These are phyloP conservation scores for Archocentrus centrarchus DNA, from an alignment of 2,113 vertebrate genomes.

Conservation along the genomic window DNA sequence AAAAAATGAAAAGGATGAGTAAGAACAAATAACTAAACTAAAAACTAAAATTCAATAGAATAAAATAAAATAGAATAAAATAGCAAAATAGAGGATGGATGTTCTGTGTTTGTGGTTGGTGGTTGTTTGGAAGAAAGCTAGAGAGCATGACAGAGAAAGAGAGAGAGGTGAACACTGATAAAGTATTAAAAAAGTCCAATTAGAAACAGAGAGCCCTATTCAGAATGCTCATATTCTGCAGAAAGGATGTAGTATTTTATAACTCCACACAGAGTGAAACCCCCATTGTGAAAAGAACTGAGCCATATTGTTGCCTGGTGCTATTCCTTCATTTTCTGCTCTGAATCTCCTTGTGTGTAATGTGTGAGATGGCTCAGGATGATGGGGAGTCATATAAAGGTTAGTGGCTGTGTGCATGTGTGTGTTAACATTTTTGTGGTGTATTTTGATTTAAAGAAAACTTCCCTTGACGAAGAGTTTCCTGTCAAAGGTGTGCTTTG, in stretches of 20 bases:
- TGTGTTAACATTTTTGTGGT: slow-evolving; percentile 47
- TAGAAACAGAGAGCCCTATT: slow-evolving; percentile 59
- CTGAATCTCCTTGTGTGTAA: slow-evolving; percentile 57
- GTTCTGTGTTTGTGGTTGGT: slow-evolving; percentile 14
- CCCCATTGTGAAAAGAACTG: slow-evolving; percentile 56
- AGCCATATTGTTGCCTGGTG: slow-evolving; percentile 66
- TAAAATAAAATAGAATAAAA: too few species aligned
- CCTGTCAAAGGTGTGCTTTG: slow-evolving; percentile 51
- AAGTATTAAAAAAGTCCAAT: slow-evolving; percentile 34
- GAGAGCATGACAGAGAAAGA: not conserved
- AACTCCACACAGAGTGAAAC: slow-evolving; percentile 35
- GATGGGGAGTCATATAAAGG: slow-evolving; percentile 48
- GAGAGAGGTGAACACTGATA: slow-evolving; percentile 27
- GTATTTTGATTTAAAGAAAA: slow-evolving; percentile 63
- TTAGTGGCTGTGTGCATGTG: slow-evolving; percentile 11
- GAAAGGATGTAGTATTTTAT: slow-evolving; percentile 56
- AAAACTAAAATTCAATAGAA: too few species aligned
- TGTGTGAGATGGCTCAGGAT: slow-evolving; percentile 37
- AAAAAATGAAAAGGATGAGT: too few species aligned
- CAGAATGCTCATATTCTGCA: slow-evolving; percentile 30
- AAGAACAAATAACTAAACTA: too few species aligned
- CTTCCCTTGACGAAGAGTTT: slow-evolving; percentile 52
- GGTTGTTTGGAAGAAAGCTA: slow-evolving; percentile 10
- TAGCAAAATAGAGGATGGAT: slow-evolving; percentile 56
- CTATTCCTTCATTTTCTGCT: slow-evolving; percentile 67